A percentile compares a stretch with the other conserved stretches of the same genome.
Conservation (phyloP, 2,888 invertebrate genomes). For the Dendrolimus pini region DNA sequence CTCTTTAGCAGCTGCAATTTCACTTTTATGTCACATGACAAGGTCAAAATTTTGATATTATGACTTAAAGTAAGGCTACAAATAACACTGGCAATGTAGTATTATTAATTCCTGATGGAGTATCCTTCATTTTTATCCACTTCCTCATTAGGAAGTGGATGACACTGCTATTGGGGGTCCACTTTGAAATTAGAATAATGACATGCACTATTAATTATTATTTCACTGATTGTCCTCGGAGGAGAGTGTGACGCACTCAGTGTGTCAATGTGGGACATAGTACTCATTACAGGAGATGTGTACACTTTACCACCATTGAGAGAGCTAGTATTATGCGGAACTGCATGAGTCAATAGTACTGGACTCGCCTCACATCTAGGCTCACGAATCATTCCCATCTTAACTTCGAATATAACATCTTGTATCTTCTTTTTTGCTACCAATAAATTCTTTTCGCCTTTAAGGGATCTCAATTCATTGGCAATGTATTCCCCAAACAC, state of each 20-base stretch:
- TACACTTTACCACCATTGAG: conserved; percentile 50
- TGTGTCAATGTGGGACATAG: conserved; percentile 49
- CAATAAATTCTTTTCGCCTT: conserved; percentile 72
- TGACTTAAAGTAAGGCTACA: too few species aligned
- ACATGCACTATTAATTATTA: conserved; percentile 57
- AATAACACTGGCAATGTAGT: too few species aligned
- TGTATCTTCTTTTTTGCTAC: conserved; percentile 78
- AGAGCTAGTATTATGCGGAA: conserved; percentile 28
- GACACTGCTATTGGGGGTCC: conserved; percentile 59
- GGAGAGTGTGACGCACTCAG: conserved; percentile 39
- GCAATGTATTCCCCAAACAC: conserved; percentile 79
- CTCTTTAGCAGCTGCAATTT: too few species aligned
- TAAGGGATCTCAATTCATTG: conserved; percentile 74
- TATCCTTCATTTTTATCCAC: conserved; percentile 48
- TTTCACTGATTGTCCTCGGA: conserved; percentile 56
- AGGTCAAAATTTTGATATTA: too few species aligned
- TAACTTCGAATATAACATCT: conserved; percentile 77
- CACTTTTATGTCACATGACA: too few species aligned
- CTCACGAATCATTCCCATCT: conserved; percentile 73
- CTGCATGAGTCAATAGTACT: conserved; percentile 36
- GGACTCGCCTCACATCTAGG: conserved; percentile 33
- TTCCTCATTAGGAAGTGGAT: conserved; percentile 54
- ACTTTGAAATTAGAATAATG: conserved; percentile 66
- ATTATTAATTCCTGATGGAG: conserved; percentile 22
- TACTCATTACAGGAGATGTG: conserved; percentile 42